Base-by-base conservation (phyloP, 37 sponge, comb jelly and placozoan species). In the Ianthella basta region DNA sequence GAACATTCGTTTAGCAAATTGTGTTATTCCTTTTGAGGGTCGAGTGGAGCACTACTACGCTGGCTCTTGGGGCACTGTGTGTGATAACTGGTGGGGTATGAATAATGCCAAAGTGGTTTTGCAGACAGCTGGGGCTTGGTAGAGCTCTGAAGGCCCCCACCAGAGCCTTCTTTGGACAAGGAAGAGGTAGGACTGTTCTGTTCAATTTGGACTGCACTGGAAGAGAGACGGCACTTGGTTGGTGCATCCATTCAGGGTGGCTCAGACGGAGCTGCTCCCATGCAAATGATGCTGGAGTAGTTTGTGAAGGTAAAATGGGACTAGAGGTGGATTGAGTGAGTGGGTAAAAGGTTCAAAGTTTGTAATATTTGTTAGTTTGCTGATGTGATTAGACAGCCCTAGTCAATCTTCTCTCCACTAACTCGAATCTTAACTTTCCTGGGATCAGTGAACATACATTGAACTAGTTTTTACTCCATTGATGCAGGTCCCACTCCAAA, bases 31-130 rank as follows among this genome's bases (percentile, higher is more conserved):
- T 0, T 33, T 36, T 82, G 64, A 82, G 16, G 82, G 82, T 36
- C 61, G 82, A 12, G 82, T 82, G 4, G 82, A 61, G 82, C 34
- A 40, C 23, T 82, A 82, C 82, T 61, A 60, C 33, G 64, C 36
- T 60, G 82, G 82, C 0, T 60, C 82, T 15, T 82, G 64, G 61
- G 82, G 82, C 33, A 82, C 61, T 60, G 40, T 82, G n/a, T 82
- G 82, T 21, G 50, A 82, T 3, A 2, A 6, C 0, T 36, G 64
- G 19, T 82, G 82, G 82, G 66, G 60, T 33, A 59, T 82, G 53
- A 65, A 24, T 8, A 41, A 65, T 65, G 83, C 61, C 14, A 36
- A 20, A 25, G 83, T 82, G 14, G 83, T 82, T n/a, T 15, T 82
- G 83, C 44, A 63, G 33, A 41, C 65, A 65, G 23, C 83, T 82